Evolutionary conservation across 2,797 vertebrate species (phyloP), one percentile per base, ranked within the genome.

Genomic region (Apogon talboti): DNA sequence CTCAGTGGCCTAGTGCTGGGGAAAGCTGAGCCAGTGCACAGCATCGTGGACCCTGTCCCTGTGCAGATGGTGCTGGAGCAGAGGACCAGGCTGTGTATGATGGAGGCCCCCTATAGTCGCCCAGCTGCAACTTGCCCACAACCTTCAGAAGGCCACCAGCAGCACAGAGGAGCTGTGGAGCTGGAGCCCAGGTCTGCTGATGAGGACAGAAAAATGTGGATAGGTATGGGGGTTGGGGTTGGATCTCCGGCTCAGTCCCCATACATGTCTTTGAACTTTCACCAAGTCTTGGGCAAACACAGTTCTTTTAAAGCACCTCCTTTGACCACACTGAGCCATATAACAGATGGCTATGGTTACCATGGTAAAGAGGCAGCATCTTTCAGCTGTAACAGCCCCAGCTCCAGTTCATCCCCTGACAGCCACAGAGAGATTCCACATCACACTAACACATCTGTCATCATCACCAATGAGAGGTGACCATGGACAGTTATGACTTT

Each of bases 381-480:
- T 0, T 94, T 92, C 63, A 7, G 89, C 13, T 93, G 91, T 86
- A 92, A 90, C 73, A 91, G 93, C 74, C 90, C 92, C 1, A 89
- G 91, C 44, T 93, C 93, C 6, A 84, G 90, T 21, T 91, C 94
- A 0, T 92, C 93, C 0, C 92, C 92, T 0, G 94, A 94, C 44
- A 84, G 37, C 63, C 94, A 92, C 76, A 80, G 81, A 68, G 94
- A 95, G 43, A 91, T 93, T 21, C 94, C 96, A 9, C 95, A 95
- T 61, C 96, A 95, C 75, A 95, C 96, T 4, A 92, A 96, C 76
- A 96, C 95, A n/a, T 97, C 96, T 0, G 96, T 96, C 45, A 97
- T 98, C 59, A 97, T 97, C 81, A 92, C 90, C 66, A 96, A 96
- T 1, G 95, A 96, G 75, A 97, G 96, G 95, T 96, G 95, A 97